Conservation (phyloP, 2,113 vertebrate species). For the Tilapia sparmanii region DNA sequence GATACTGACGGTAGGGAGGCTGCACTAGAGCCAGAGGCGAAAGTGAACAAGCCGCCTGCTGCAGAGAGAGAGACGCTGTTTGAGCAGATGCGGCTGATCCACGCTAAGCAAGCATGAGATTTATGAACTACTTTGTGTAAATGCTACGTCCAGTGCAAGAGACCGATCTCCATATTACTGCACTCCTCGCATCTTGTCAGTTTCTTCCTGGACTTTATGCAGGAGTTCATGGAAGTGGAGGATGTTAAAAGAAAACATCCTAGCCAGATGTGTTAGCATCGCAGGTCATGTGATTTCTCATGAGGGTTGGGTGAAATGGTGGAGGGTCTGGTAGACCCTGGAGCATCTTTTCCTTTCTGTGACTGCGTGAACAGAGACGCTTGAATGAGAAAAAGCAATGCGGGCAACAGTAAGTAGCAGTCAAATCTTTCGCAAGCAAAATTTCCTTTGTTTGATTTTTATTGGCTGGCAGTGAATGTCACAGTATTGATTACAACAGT, state of each 20-base stretch:
- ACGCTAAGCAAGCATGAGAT: conserved; percentile 57
- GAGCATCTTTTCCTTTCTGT: conserved; percentile 52
- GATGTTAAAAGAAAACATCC: conserved; percentile 12
- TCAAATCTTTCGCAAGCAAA: conserved; percentile 39
- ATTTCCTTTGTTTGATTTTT: conserved; percentile 35
- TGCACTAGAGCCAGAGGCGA: conserved; percentile 63
- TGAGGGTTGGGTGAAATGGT: conserved; percentile 52
- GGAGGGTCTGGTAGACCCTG: conserved; percentile 62
- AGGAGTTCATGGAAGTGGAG: conserved; percentile 33
- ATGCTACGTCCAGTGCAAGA: conserved; percentile 22
- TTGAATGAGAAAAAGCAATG: conserved; percentile 86
- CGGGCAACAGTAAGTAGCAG: conserved; percentile 85
- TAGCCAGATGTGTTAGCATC: conserved; percentile 52
- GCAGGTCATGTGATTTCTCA: conserved; percentile 54
- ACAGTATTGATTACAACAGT: not conserved
- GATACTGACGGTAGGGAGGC: conserved; percentile 73
- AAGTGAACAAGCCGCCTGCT: conserved; percentile 60
- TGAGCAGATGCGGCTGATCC: conserved; percentile 48
- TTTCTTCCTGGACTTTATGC: conserved; percentile 20
- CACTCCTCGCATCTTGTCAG: not conserved
- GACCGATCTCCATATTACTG: conserved; percentile 2
- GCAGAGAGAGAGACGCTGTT: conserved; percentile 36
- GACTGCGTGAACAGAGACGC: conserved; percentile 70
- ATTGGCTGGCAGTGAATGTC: not conserved
- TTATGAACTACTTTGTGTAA: conserved; percentile 52